Base-by-base conservation (phyloP, 2,888 invertebrate species). In the Anagyrus pseudococci region DNA sequence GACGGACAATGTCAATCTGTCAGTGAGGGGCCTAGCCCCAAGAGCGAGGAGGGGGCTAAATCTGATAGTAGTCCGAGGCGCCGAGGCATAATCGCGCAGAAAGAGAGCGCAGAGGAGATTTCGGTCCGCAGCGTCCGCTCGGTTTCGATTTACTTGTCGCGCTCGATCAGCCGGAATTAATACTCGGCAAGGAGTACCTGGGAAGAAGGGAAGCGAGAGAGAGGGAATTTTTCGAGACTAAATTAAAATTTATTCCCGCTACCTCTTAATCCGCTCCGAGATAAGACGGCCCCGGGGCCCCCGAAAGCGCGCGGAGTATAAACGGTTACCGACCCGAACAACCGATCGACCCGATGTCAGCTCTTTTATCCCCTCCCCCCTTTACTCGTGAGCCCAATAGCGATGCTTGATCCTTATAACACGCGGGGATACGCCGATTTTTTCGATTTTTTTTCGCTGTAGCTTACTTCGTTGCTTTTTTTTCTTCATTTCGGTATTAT, bases 1-100 rank as follows among this genome's bases (percentile, higher is more conserved):
- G 72, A 71, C 72, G 74, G 75, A 77, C 76, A 75, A 76, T 75
- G 76, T 74, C 77, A 73, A 76, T 77, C 76, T 75, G 76, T 77
- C 76, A 73, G 68, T n/a, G n/a, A n/a, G n/a, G n/a, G n/a, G n/a
- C n/a, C n/a, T n/a, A n/a, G n/a, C n/a, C n/a, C n/a, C n/a, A n/a
- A n/a, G n/a, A n/a, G n/a, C n/a, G n/a, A n/a, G n/a, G n/a, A n/a
- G n/a, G n/a, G n/a, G n/a, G n/a, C n/a, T n/a, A n/a, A n/a, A n/a
- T n/a, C n/a, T n/a, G n/a, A n/a, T n/a, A n/a, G n/a, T n/a, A n/a
- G n/a, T n/a, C n/a, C n/a, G n/a, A n/a, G n/a, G n/a, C n/a, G n/a
- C n/a, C n/a, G n/a, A n/a, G n/a, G n/a, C 17, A 17, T 10, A n/a
- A 43, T 6, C 10, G 17, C 46, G 4, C 15, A 46, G 10, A 22